These are phyloP conservation scores for Meloidogyne floridensis DNA, from an alignment of 1,140 invertebrate genomes.

Conservation along the genomic window DNA sequence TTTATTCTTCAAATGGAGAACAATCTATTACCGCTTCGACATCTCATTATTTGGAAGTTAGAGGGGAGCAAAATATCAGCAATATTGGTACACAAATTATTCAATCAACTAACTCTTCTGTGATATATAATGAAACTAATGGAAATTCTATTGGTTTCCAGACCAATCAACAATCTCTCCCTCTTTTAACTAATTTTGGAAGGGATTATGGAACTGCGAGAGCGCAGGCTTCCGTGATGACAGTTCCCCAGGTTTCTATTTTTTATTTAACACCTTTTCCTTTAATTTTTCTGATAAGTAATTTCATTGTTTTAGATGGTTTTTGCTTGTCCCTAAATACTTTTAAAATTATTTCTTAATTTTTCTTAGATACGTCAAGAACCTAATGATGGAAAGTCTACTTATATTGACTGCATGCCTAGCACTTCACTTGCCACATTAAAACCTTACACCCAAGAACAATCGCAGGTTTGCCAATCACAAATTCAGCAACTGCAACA, in stretches of 20 bases:
- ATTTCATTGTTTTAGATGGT: too few relatives aligned
- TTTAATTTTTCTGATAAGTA: background rate
- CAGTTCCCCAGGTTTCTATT: background rate
- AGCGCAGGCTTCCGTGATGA: background rate
- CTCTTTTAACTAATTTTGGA: background rate
- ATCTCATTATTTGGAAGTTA: background rate
- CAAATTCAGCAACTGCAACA: background rate
- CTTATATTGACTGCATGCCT: background rate
- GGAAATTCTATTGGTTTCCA: background rate
- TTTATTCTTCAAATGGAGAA: background rate
- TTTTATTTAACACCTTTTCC: background rate
- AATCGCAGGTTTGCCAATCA: background rate
- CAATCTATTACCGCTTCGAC: background rate
- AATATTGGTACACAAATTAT: background rate
- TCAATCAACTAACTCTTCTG: background rate
- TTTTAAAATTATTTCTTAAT: too few relatives aligned
- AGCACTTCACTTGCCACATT: background rate
- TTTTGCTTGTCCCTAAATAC: too few relatives aligned
- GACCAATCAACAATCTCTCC: background rate
- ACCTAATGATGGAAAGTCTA: background rate
- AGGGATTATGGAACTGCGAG: background rate
- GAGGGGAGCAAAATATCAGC: background rate
- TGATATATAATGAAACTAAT: background rate
- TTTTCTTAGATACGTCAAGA: background rate
- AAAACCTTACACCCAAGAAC: conserved; percentile 1